phyloP scores from a whole-genome alignment of 1,140 invertebrate genomes.

The Drosophila tristis region DNA sequence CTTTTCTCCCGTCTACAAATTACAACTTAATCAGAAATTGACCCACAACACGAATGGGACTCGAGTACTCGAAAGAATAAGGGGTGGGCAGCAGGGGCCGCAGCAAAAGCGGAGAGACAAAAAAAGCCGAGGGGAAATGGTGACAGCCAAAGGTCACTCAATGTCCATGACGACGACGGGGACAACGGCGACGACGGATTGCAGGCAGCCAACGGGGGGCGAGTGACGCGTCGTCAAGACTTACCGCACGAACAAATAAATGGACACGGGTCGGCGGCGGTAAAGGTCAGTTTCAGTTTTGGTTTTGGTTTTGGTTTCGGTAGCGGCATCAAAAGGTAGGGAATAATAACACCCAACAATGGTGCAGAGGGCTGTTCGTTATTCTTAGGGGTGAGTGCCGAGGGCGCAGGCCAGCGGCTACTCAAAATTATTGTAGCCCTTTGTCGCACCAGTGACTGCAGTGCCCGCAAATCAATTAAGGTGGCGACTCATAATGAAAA shows the following conservation, averaged over 20 bases:
- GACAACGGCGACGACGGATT: constrained; percentile 60
- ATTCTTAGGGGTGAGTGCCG: constrained; percentile 29
- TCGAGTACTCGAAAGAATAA: constrained; percentile 27
- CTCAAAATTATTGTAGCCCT: constrained; percentile 33
- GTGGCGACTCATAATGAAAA: constrained; percentile 40
- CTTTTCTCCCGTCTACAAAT: constrained; percentile 66
- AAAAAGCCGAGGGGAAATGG: constrained; percentile 3
- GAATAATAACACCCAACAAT: constrained; percentile 51
- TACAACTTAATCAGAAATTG: constrained; percentile 80
- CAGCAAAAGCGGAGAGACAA: neutral
- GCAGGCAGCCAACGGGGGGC: constrained; percentile 19
- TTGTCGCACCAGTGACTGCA: constrained; percentile 32
- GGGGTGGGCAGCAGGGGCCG: constrained; percentile 4
- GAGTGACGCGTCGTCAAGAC: constrained; percentile 15
- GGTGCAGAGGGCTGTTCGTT: constrained; percentile 55
- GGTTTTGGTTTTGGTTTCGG: constrained; percentile 24
- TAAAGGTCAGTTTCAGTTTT: constrained; percentile 76
- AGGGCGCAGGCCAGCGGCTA: constrained; percentile 32
- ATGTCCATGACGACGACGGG: constrained; percentile 67
- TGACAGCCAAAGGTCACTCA: constrained; percentile 77
- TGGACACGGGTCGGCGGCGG: constrained; percentile 60
- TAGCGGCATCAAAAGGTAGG: constrained; percentile 37
- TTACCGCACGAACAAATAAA: constrained; percentile 76
- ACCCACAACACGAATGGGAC: constrained; percentile 63
- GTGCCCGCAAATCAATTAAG: constrained; percentile 76